These are phyloP conservation scores for Hermaeophaga mercurialis DNA, from an alignment of 2,888 invertebrate species.

Conservation along the genomic window DNA sequence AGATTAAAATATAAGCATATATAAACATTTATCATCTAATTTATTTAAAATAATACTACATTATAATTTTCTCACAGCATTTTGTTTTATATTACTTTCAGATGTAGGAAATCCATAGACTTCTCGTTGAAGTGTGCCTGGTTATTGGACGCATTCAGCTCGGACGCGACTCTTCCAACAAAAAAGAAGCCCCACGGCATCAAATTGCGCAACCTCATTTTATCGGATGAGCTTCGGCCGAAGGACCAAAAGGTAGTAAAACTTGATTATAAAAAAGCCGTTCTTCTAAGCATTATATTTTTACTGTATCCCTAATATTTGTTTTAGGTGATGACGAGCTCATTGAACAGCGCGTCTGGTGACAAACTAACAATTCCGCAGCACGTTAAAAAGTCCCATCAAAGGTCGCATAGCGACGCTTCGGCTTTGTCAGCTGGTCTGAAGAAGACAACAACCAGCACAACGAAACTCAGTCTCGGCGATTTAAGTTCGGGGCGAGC, in stretches of 20 bases:
- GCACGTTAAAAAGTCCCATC: conserved; percentile 76
- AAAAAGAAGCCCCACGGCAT: conserved; percentile 77
- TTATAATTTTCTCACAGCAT: too few species aligned
- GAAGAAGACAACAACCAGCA: conserved; percentile 33
- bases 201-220: conserved; percentile 74
- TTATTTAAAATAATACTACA: too few species aligned
- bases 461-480: conserved; percentile 76
- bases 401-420: conserved; percentile 74
- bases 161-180: conserved; percentile 70
- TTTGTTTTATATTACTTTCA: too few species aligned
- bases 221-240: conserved; percentile 67
- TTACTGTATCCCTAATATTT: too few species aligned
- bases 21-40: too few species aligned
- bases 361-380: conserved; percentile 49
- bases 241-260: conserved; percentile 36
- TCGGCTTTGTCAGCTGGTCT: conserved; percentile 67
- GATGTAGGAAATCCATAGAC: conserved; percentile 92
- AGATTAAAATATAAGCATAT: too few species aligned
- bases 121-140: conserved; percentile 96
- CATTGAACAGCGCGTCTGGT: conserved; percentile 50
- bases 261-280: neutral
- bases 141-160: conserved; percentile 93
- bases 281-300: neutral
- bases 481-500: conserved; percentile 94
- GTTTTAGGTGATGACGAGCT: conserved; percentile 35